Base-by-base conservation (phyloP, 2,888 invertebrate genomes). In the Aporophyla lueneburgensis region DNA sequence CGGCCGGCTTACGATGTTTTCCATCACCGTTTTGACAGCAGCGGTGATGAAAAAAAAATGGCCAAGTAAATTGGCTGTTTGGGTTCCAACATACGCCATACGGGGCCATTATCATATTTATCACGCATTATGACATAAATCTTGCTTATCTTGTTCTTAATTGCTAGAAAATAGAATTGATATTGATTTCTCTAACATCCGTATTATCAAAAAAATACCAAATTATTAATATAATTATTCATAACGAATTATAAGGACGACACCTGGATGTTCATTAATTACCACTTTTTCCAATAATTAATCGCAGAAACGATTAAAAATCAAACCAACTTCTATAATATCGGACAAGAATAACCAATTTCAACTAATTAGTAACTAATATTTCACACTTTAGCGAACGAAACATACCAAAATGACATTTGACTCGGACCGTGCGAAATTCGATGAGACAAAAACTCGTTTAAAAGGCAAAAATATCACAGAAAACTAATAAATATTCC, bases 281-380 rank as follows among this genome's bases (percentile, higher is more conserved):
- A 65, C 40, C 27, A 65, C 51, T 56, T 62, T 59, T 67, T n/a
- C 33, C n/a, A 71, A 63, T 56, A 14, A 74, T 78, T 61, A 68
- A 83, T 83, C 46, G 54, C 58, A 51, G 7, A 27, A 56, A 40
- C 56, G 4, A 76, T 71, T 65, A 62, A 58, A 85, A 82, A 75
- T 58, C 6, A 51, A 46, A 75, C 12, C 54, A 33, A 66, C 46
- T 43, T 67, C 21, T 46, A 51, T 46, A 14, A 49, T 49, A 59
- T 24, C 14, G 27, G 12, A 54, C 24, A 76, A 6, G 46, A 77
- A 61, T 84, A 84, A 80, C 74, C 51, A 79, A 86, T 83, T 83
- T 24, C 53, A 58, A 71, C 79, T 78, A 88, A 88, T 88, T 87
- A 78, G 78, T 69, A 43, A 24, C 63, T 61, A 78, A 87, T 86